Percentiles rank a stretch among this genome's conserved stretches.
These are phyloP conservation scores for Cettia cetti DNA, from an alignment of 2,113 vertebrate genomes.

Conservation along the genomic window DNA sequence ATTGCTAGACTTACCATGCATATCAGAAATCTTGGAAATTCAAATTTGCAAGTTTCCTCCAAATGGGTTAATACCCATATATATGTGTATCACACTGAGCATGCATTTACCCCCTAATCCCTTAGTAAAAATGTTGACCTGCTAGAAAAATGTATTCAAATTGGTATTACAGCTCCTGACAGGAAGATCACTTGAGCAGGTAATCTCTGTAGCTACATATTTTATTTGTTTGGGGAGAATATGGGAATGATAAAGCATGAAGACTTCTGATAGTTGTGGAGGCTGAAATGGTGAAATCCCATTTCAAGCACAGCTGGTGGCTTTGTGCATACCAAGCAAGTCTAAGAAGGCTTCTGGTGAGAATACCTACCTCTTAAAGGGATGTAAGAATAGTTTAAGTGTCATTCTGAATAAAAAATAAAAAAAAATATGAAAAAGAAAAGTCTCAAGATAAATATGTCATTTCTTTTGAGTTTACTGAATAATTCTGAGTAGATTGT, in stretches of 20 bases:
- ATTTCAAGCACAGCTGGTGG: background rate
- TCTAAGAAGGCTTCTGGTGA: background rate
- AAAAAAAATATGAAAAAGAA: background rate
- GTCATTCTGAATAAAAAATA: background rate
- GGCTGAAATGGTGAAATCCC: background rate
- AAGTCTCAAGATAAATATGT: background rate
- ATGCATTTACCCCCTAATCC: background rate
- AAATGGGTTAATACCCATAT: background rate
- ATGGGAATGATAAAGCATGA: background rate
- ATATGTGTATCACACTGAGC: too few species aligned
- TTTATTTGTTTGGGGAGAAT: background rate
- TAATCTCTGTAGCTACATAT: background rate
- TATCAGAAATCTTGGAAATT: background rate
- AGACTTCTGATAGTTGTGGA: background rate
- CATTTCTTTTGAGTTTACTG: background rate
- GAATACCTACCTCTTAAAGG: background rate
- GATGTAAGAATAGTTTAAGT: background rate
- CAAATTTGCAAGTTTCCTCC: background rate
- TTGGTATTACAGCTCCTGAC: background rate
- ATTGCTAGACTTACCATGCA: background rate
- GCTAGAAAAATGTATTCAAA: background rate
- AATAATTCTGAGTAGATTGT: background rate
- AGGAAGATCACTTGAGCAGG: background rate
- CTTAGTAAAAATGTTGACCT: background rate
- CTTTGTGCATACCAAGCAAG: background rate